Conservation (phyloP, 2,797 vertebrate genomes). For the Sitta carolinensis region DNA sequence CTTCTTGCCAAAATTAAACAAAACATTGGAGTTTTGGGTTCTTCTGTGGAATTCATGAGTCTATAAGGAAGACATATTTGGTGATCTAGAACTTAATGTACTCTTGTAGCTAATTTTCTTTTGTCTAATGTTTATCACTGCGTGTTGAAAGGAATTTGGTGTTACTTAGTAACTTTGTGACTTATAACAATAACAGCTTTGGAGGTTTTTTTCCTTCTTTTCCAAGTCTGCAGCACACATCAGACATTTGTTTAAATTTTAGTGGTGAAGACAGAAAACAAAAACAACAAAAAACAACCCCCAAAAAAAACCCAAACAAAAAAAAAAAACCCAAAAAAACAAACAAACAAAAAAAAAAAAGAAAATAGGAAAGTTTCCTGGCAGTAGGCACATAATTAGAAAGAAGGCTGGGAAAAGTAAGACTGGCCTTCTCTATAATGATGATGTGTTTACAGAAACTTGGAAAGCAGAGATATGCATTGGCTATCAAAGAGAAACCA, state of each 20-base stretch:
- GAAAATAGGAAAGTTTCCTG: constrained; percentile 40
- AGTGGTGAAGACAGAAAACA: neutral
- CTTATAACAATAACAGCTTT: neutral
- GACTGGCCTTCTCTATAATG: constrained; percentile 49
- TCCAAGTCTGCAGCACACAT: neutral
- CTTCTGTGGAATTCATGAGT: neutral
- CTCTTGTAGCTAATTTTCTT: neutral
- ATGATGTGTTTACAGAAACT: constrained; percentile 71
- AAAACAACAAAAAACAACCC: too few species aligned
- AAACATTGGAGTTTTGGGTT: neutral
- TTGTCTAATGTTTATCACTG: neutral
- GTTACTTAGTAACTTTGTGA: constrained; percentile 20
- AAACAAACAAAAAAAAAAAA: neutral
- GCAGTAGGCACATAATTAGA: constrained; percentile 76
- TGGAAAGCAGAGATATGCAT: constrained; percentile 52
- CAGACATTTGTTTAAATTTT: constrained; percentile 47
- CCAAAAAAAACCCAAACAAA: too few species aligned
- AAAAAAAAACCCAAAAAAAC: too few species aligned
- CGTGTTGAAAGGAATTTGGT: neutral
- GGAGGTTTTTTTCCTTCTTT: neutral
- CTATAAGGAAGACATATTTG: neutral
- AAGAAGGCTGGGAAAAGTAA: constrained; percentile 56
- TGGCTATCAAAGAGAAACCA: constrained; percentile 66
- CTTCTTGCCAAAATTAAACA: neutral
- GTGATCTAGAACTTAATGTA: neutral